Percentiles rank a stretch among this genome's conserved stretches.
These are phyloP conservation scores for Elephas maximus DNA, from an alignment of 2,113 vertebrate genomes.

Conservation along the genomic window DNA sequence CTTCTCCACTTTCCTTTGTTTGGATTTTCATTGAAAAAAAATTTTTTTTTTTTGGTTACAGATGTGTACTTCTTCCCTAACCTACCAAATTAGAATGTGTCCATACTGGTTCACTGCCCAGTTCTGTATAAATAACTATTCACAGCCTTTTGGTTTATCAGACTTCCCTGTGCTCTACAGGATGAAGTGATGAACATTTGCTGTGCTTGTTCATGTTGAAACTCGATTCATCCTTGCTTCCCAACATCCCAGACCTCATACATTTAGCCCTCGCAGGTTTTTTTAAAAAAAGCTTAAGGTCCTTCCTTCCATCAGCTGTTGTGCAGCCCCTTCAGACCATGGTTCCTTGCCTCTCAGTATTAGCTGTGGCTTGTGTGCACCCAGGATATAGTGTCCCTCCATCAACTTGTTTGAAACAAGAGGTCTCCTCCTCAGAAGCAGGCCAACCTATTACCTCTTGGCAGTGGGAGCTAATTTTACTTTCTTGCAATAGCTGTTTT, in stretches of 20 bases:
- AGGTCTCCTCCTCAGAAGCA: not conserved
- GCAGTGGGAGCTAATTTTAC: not conserved
- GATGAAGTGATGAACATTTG: not conserved
- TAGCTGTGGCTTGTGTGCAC: not conserved
- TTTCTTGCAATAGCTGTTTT: not conserved
- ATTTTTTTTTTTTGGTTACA: not conserved
- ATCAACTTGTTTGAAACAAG: not conserved
- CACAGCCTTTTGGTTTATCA: not conserved
- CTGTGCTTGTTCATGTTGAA: not conserved
- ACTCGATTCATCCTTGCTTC: not conserved
- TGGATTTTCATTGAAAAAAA: not conserved
- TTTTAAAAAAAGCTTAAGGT: not conserved
- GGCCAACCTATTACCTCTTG: not conserved
- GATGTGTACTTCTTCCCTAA: not conserved
- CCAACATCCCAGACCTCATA: not conserved
- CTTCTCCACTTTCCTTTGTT: not conserved
- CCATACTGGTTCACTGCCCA: not conserved
- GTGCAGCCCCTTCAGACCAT: not conserved
- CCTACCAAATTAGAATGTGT: not conserved
- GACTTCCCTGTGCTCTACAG: not conserved
- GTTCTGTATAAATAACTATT: not conserved
- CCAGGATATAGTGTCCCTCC: not conserved
- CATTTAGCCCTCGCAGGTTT: not conserved
- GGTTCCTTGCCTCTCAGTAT: not conserved
- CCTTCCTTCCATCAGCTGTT: not conserved